phyloP scores from a whole-genome alignment of 1,140 invertebrate genomes.

The Sarcophaga bullata region DNA sequence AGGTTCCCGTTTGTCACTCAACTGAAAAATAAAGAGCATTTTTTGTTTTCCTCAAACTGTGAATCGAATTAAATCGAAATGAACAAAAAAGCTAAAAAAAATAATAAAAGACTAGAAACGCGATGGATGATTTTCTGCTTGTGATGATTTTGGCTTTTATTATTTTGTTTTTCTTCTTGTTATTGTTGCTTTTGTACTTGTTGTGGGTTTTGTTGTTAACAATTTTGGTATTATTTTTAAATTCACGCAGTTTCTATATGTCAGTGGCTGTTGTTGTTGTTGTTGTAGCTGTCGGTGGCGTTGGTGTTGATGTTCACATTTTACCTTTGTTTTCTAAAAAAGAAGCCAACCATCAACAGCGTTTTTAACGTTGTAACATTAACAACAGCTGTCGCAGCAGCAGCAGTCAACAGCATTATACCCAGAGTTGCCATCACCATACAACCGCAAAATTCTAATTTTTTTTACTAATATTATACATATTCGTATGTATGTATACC shows the following conservation, averaged over 20 bases:
- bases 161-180: not conserved
- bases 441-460: not conserved
- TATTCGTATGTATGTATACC: no score
- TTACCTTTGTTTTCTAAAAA: not conserved
- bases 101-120: not conserved
- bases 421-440: not conserved
- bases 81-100: not conserved
- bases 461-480: no score
- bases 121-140: conserved; percentile 24
- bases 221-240: not conserved
- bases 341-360: not conserved
- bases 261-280: not conserved
- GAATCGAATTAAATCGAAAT: no score
- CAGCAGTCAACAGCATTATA: not conserved
- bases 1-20: conserved; percentile 41
- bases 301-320: not conserved
- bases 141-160: conserved; percentile 22
- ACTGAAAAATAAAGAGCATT: conserved; percentile 39
- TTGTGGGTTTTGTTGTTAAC: not conserved
- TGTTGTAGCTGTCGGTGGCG: not conserved
- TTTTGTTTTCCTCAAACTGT: conserved; percentile 11
- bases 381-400: no score
- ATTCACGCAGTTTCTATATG: no score
- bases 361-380: no score
- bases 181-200: not conserved